Base-by-base conservation (phyloP, 2,113 vertebrate species). In the Meriones unguiculatus region DNA sequence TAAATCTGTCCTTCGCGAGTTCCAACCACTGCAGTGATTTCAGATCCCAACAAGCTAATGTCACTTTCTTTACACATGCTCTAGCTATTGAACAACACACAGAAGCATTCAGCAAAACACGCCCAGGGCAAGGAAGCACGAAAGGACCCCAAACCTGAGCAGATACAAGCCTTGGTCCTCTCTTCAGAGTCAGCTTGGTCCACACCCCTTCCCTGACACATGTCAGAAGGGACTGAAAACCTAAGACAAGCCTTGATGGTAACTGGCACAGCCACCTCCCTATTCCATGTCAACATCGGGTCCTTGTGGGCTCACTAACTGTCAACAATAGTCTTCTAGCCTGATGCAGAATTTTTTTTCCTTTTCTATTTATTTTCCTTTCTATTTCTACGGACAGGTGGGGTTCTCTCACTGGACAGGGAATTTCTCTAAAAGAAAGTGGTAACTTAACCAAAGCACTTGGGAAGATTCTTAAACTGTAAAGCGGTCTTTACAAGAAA, bases 401-500 rank as follows among this genome's bases (percentile, higher is more conserved):
- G 35, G 20, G 5, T 70, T 20, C n/a, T 54, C 35, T 95, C 72
- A 22, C 38, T 89, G 46, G 38, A 62, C 50, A 80, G n/a, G 91
- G 57, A 62, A 92, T 22, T 20, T 90, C 41, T 76, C 22, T 1
- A 57, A 52, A 87, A 28, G 67, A 70, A 22, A 12, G 3, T 70
- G 35, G 75, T 28, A 3, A 5, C 20, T 78, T 75, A 46, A 50
- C 62, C 65, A 90, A 91, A 81, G 54, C 77, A 22, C 87, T 90
- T 12, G 7, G 62, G 81, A 82, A 73, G 20, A 81, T 25, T 73
- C 41, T 30, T 46, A 32, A 96, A 32, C 90, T 89, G 52, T 69
- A 73, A 92, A 89, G 35, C 65, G 11, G 6, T 84, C 59, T 95
- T 88, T 86, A 70, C 54, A 73, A 14, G 88, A 28, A 93, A 57